A percentile compares a stretch with the other conserved stretches of the same genome.
These are phyloP conservation scores for Patagioenas fasciata DNA, from an alignment of 2,113 vertebrate genomes.

Conservation along the genomic window DNA sequence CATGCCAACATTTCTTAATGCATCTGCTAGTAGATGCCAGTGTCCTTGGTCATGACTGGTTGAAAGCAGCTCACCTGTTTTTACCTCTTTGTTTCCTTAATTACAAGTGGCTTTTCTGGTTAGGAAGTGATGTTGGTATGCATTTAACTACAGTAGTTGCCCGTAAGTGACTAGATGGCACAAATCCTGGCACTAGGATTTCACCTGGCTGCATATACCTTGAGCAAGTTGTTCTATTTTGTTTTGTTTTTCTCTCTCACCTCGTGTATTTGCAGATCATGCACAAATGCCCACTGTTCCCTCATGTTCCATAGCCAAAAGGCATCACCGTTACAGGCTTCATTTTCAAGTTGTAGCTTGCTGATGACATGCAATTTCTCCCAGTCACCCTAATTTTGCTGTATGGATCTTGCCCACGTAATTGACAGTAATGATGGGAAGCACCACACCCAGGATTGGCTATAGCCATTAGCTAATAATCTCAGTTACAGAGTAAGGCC, in stretches of 20 bases:
- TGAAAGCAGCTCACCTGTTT: conserved; percentile 15
- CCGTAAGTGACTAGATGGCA: not conserved
- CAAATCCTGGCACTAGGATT: not conserved
- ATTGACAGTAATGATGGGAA: conserved; percentile 37
- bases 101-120: conserved; percentile 1
- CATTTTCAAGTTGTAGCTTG: conserved; percentile 48
- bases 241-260: conserved; percentile 9
- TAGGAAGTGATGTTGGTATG: not conserved
- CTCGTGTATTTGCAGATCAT: conserved; percentile 9
- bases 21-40: not conserved
- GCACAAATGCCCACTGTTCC: conserved; percentile 57
- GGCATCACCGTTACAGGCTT: conserved; percentile 54
- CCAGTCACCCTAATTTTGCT: not conserved
- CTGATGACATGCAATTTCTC: conserved; percentile 5
- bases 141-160: not conserved
- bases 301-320: conserved; percentile 52
- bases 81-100: conserved; percentile 25
- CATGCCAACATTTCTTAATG: not conserved
- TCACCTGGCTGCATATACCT: not conserved
- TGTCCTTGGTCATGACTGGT: not conserved
- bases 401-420: conserved; percentile 33
- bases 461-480: conserved; percentile 52
- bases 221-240: conserved; percentile 4
- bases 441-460: not conserved
- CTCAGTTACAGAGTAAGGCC: not conserved